Percentiles rank a stretch among this genome's conserved stretches.
Evolutionary conservation across 2,888 invertebrate species (phyloP).

Genomic region (Peribatodes rhomboidaria): DNA sequence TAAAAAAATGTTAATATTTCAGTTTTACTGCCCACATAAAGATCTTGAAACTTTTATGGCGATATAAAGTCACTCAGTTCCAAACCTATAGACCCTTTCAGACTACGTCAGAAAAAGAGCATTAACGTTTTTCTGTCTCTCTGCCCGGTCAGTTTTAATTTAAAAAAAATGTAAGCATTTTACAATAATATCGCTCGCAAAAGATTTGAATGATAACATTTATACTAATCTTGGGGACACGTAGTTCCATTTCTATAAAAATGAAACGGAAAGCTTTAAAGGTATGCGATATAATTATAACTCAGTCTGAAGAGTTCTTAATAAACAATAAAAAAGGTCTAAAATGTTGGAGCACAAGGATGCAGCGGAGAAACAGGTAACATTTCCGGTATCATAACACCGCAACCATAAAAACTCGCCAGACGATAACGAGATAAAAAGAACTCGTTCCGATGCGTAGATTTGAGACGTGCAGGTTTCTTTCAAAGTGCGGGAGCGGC

Average conservation of each 20-base stretch:
- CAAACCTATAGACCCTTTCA: constrained; percentile 16
- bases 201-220: background rate
- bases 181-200: background rate
- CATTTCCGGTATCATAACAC: constrained; percentile 69
- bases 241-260: background rate
- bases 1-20: constrained; percentile 40
- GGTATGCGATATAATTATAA: background rate
- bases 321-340: constrained; percentile 54
- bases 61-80: constrained; percentile 36
- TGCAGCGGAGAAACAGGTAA: constrained; percentile 72
- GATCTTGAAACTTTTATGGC: constrained; percentile 34
- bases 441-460: constrained; percentile 55
- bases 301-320: constrained; percentile 9
- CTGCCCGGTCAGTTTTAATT: no score
- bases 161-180: background rate
- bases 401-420: constrained; percentile 60
- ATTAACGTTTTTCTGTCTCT: no score
- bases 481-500: constrained; percentile 40
- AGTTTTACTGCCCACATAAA: constrained; percentile 32
- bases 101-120: background rate
- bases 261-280: background rate
- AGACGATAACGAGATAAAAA: constrained; percentile 56
- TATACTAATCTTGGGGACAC: background rate
- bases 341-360: constrained; percentile 64
- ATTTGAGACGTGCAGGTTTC: constrained; percentile 45